Evolutionary conservation across 37 sponge, comb jelly and placozoan genomes (phyloP), one percentile per base, ranked within the genome.

Genomic region (Theonella swinhoei): DNA sequence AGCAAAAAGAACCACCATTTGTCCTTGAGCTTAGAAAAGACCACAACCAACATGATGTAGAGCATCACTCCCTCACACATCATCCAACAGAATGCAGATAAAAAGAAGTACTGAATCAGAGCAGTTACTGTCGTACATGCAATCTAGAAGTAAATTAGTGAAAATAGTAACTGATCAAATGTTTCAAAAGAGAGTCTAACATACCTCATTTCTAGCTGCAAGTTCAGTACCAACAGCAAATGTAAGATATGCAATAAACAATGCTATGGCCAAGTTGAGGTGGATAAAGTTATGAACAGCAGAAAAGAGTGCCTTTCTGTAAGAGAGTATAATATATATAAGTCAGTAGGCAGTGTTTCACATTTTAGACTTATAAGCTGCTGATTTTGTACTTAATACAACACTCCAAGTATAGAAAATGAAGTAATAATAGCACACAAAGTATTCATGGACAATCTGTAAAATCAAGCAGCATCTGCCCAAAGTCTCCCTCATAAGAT

Each of bases 61-160:
- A 80, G 68, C 68, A 80, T 47, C 11, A 47, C n/a, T 47, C 64
- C 81, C 41, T 80, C 81, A 40, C 81, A 80, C 54, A 80, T 7
- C 81, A 80, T 80, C 81, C 81, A 80, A 30, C 42, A 63, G 70
- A 80, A 80, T 35, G 81, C 68, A 0, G 81, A 67, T 11, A 80
- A 40, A n/a, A n/a, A n/a, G n/a, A n/a, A n/a, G n/a, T n/a, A n/a
- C n/a, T n/a, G n/a, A n/a, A n/a, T n/a, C n/a, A n/a, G n/a, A 2
- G 32, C 40, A 38, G 81, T 39, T 17, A 80, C 70, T 32, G 47
- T 19, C 29, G 37, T 80, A 39, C 81, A 80, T 39, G 26, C 42
- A 35, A 25, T 65, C 83, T 83, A 64, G 0, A 32, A 34, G 54
- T 17, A 47, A 17, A 17, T 47, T 47, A n/a, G n/a, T n/a, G n/a